phyloP scores from a whole-genome alignment of 2,888 invertebrate genomes.

The Megaustenia siamemsis region DNA sequence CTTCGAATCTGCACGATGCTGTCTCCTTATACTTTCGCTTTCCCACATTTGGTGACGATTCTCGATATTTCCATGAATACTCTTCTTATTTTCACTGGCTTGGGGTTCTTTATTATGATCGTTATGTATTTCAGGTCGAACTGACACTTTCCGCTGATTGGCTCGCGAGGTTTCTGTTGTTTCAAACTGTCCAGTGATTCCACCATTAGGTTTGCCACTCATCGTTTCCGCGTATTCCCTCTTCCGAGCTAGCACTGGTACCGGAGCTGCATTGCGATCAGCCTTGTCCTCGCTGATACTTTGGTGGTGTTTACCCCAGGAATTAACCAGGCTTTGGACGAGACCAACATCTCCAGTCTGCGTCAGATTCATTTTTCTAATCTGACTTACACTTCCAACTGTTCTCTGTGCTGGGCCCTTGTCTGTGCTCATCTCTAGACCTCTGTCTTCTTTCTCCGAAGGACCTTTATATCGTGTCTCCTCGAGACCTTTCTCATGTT shows the following conservation, averaged over 20 bases:
- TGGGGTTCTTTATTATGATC: too few species aligned
- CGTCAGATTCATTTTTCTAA: not conserved
- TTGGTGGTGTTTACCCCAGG: constrained; percentile 3
- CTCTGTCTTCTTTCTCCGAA: too few species aligned
- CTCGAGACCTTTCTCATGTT: too few species aligned
- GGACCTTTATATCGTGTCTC: too few species aligned
- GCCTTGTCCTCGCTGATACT: not conserved
- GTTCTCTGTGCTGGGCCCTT: not conserved
- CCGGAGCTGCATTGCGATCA: not conserved
- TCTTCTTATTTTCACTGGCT: too few species aligned
- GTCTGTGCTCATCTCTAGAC: not conserved
- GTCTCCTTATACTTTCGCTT: not conserved
- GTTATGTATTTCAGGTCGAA: not conserved
- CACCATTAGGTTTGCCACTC: not conserved
- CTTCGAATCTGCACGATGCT: not conserved
- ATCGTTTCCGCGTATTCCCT: not conserved
- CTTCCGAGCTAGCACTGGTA: not conserved
- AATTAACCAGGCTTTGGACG: not conserved
- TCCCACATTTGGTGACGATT: not conserved
- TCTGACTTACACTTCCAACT: not conserved
- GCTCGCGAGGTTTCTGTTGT: not conserved
- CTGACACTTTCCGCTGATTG: too few species aligned
- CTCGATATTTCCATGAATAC: not conserved
- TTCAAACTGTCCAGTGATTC: not conserved
- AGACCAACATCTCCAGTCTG: not conserved